A percentile compares a stretch with the other conserved stretches of the same genome.
phyloP scores from a whole-genome alignment of 2,113 vertebrate genomes.

The Tychaedon coryphoeus region DNA sequence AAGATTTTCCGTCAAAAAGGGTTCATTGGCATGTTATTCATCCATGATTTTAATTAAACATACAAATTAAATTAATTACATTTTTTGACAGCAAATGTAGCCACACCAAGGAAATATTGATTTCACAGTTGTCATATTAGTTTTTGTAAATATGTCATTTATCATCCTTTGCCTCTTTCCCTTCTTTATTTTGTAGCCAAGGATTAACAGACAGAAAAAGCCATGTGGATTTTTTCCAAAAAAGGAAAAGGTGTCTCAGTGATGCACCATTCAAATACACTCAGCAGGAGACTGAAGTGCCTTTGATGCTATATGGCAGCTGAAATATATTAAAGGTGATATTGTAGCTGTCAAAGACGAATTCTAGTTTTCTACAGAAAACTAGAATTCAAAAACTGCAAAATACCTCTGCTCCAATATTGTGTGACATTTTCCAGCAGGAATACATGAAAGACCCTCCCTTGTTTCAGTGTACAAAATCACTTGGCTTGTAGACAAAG shows the following conservation, averaged over 20 bases:
- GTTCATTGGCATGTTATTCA: background rate
- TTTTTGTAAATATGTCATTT: background rate
- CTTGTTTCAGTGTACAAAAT: background rate
- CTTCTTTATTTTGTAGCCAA: background rate
- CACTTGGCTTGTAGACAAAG: background rate
- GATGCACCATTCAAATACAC: background rate
- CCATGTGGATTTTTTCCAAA: background rate
- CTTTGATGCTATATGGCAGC: background rate
- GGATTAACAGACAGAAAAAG: background rate
- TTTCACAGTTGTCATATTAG: background rate
- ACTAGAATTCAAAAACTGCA: background rate
- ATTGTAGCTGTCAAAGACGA: background rate
- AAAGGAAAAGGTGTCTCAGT: background rate
- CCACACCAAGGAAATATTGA: background rate
- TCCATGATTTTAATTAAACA: background rate
- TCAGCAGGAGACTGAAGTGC: background rate
- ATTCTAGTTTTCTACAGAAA: background rate
- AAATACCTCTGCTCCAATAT: background rate
- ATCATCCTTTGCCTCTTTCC: background rate
- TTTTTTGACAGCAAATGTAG: background rate
- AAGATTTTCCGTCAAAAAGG: background rate
- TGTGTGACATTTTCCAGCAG: background rate
- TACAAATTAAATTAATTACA: background rate
- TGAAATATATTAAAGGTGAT: background rate
- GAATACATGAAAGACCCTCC: background rate